Conservation (phyloP, 2,113 vertebrate species). For the Austrofundulus limnaeus region DNA sequence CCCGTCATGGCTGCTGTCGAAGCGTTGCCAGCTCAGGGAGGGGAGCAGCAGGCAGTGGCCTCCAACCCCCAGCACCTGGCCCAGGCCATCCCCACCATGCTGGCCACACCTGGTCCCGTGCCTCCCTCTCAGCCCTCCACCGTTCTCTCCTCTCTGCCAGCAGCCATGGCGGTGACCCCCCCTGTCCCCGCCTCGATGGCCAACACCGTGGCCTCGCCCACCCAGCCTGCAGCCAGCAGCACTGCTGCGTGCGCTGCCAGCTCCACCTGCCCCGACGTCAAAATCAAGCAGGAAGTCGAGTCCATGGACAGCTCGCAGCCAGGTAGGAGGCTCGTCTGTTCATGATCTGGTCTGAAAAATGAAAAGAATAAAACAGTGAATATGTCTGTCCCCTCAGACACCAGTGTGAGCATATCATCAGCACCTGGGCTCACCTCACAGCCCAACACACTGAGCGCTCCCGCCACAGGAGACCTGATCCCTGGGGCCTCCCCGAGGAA, state of each 20-base stretch:
- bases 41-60: constrained; percentile 85
- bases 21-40: constrained; percentile 82
- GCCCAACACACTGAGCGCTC: constrained; percentile 80
- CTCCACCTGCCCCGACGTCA: constrained; percentile 85
- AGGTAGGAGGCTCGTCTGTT: constrained; percentile 38
- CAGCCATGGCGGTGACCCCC: constrained; percentile 82
- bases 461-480: constrained; percentile 86
- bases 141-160: constrained; percentile 84
- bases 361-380: neutral
- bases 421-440: constrained; percentile 78
- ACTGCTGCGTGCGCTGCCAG: constrained; percentile 84
- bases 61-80: constrained; percentile 85
- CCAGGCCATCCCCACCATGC: constrained; percentile 88
- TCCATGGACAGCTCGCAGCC: constrained; percentile 82
- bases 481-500: constrained; percentile 95
- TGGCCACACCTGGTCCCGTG: constrained; percentile 83
- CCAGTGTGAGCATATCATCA: constrained; percentile 48
- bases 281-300: constrained; percentile 93
- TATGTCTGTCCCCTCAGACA: constrained; percentile 40
- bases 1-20: constrained; percentile 90
- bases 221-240: constrained; percentile 84
- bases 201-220: constrained; percentile 84
- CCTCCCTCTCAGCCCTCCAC: constrained; percentile 87
- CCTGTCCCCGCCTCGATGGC: constrained; percentile 83
- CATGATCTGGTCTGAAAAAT: neutral